phyloP scores from a whole-genome alignment of 2,888 invertebrate species.

The Pecten maximus region DNA sequence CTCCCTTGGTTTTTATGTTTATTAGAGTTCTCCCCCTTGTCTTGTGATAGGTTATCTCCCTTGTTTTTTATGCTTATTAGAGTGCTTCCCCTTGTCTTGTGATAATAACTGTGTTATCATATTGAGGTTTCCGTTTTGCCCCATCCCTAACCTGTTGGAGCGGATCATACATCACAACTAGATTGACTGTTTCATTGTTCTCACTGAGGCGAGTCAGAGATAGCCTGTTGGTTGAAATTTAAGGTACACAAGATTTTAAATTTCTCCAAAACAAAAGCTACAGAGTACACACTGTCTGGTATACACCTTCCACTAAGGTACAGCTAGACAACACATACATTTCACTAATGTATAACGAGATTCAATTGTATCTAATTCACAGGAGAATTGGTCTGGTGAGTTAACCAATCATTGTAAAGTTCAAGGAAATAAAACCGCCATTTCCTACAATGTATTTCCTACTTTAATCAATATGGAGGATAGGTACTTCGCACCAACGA shows the following conservation, averaged over 20 bases:
- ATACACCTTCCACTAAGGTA: background rate
- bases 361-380: background rate
- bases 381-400: background rate
- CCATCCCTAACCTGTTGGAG: background rate
- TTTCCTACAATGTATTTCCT: background rate
- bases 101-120: background rate
- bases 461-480: background rate
- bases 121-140: background rate
- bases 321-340: background rate
- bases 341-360: background rate
- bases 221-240: background rate
- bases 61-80: background rate
- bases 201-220: background rate
- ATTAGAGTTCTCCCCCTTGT: constrained; percentile 20
- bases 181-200: background rate
- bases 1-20: background rate
- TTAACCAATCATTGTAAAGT: background rate
- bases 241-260: background rate
- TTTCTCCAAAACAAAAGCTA: background rate
- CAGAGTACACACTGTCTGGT: background rate
- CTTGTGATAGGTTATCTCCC: background rate
- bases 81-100: constrained; percentile 10
- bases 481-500: background rate
- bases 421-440: background rate
- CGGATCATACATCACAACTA: background rate